These are phyloP conservation scores for Craniophora ligustri DNA, from an alignment of 2,888 invertebrate genomes.

Conservation along the genomic window DNA sequence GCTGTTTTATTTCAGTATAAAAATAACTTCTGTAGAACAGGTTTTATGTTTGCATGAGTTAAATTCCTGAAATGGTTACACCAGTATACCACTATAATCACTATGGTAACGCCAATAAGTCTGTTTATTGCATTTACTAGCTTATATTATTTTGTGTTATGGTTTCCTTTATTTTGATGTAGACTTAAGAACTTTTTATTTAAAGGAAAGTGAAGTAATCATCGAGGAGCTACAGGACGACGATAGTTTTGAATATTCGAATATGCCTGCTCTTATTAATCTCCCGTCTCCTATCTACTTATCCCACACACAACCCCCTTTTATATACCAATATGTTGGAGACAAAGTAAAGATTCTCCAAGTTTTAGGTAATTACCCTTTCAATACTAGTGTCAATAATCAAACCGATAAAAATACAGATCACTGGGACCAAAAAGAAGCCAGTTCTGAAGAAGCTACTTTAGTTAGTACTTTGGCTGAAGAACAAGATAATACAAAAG, in stretches of 20 bases:
- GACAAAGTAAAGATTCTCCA: slow-evolving; percentile 82
- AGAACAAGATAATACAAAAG: slow-evolving; percentile 31
- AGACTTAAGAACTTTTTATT: slow-evolving; percentile 85
- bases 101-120: slow-evolving; percentile 62
- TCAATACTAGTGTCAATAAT: slow-evolving; percentile 66
- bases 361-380: slow-evolving; percentile 79
- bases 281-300: slow-evolving; percentile 74
- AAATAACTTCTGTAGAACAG: background rate
- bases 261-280: slow-evolving; percentile 83
- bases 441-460: slow-evolving; percentile 50
- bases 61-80: slow-evolving; percentile 4
- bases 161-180: slow-evolving; percentile 71
- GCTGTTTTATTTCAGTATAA: slow-evolving; percentile 8
- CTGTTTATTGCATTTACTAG: slow-evolving; percentile 83
- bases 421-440: slow-evolving; percentile 68
- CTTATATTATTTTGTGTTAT: slow-evolving; percentile 56
- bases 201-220: slow-evolving; percentile 87
- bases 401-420: slow-evolving; percentile 66
- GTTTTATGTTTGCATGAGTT: slow-evolving; percentile 26
- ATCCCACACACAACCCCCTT: slow-evolving; percentile 82
- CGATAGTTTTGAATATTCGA: slow-evolving; percentile 81
- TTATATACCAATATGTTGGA: slow-evolving; percentile 82
- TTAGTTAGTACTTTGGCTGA: slow-evolving; percentile 48
- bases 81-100: slow-evolving; percentile 27
- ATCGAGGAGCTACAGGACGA: slow-evolving; percentile 86